Base-by-base conservation (phyloP, 1,140 invertebrate species). In the Zaprionus kolodkinae region DNA sequence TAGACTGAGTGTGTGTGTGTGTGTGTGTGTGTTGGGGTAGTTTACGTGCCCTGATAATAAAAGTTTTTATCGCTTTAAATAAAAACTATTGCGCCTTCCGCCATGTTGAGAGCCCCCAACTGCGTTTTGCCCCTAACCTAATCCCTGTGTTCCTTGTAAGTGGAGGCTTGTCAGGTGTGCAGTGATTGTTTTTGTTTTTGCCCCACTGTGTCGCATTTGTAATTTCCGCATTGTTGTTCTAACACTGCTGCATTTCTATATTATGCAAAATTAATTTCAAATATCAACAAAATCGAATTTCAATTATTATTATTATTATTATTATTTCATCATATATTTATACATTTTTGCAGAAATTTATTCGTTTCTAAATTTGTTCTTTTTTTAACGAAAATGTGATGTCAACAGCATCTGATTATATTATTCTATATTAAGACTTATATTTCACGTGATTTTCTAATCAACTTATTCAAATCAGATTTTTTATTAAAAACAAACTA, bases 41-140 rank as follows among this genome's bases (percentile, higher is more conserved):
- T 63, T 55, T 64, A 77, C 65, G 73, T 86, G 77, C 78, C 80
- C 27, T 13, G 67, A 70, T 74, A 75, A 85, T 85, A 85, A 85
- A 85, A 85, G 84, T 84, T 87, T 88, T 87, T 84, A 88, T 84
- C 80, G 72, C 68, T 87, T 80, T 68, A 73, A 84, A 88, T 64
- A 50, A 64, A 38, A 35, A 50, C 45, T 17, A 54, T 78, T 70
- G 64, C 64, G 70, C 77, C 76, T 81, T 48, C 13, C 10, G 35
- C 27, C 13, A 33, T 45, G 36, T 63, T 57, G 21, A 54, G 17
- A 40, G 27, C 1, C 25, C n/a, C 54, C 54, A 40, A 30, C 27
- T 30, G 27, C 27, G 27, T 48, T 56, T 57, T 69, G 43, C 45
- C 60, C 15, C 33, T 61, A 21, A 40, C 27, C 27, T 21, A 21